Base-by-base conservation (phyloP, 1,140 invertebrate species). In the Tetramorium parvispinum region DNA sequence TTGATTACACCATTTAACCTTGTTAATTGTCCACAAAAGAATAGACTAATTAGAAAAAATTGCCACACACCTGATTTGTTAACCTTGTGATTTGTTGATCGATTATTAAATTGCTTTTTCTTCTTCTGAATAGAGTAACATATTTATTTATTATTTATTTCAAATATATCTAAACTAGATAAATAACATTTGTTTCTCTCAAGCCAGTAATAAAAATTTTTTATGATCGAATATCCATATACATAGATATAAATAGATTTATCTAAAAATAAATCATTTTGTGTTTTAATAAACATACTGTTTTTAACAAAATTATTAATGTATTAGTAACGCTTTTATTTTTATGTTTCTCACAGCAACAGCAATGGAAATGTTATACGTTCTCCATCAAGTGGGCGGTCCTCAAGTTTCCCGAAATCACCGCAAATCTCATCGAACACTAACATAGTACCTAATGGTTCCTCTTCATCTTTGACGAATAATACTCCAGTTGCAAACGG, bases 331-430 rank as follows among this genome's bases (percentile, higher is more conserved):
- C 46, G 4, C 13, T 68, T 13, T 6, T 24, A 68, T 24, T 68
- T 61, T 0, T 61, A 21, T 18, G 8, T 55, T 53, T 18, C 5
- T 70, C 6, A 21, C n/a, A 83, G 79, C 40, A 75, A 46, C 32
- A 59, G n/a, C n/a, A 90, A 89, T 0, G 89, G 86, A 18, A 83
- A 79, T 49, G 5, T 86, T 24, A 61, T 79, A 61, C 79, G 87
- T 66, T 43, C 87, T 16, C 3, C 76, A 8, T 32, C 46, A 3
- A 27, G 18, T 2, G 63, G 75, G 8, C 77, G 89, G 5, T 18
- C 89, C 6, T 77, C 87, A 24, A 65, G 24, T 7, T 91, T 85
- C 4, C 83, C 90, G 0, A 91, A 88, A 13, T 91, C 90, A 18
- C 78, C 89, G 6, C 89, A 91, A 59, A 18, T 87, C n/a, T 61